Base-by-base conservation (phyloP, 2,797 vertebrate species). In the Chelon labrosus region DNA sequence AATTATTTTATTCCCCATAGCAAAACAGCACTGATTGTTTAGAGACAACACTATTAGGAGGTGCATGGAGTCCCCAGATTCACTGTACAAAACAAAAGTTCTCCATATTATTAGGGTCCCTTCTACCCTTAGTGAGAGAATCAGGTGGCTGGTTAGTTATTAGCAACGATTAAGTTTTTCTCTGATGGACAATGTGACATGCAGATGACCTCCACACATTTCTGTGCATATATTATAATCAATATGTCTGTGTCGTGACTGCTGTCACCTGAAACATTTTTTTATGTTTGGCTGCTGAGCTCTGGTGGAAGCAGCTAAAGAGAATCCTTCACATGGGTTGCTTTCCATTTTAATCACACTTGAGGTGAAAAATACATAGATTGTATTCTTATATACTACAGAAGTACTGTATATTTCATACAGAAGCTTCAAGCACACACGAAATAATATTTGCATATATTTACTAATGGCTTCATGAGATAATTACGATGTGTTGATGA, bases 211-310 rank as follows among this genome's bases (percentile, higher is more conserved):
- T n/a, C 20, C 13, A 61, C 25, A 37, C 61, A 60, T 27, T 27
- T 27, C 25, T 27, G 25, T 27, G 25, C 2, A 2, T 27, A 27
- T 27, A 57, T 58, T 51, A 73, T n/a, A 60, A 42, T 13, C 13
- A 12, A 41, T 13, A 41, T 12, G 81, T 38, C 27, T 37, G 50
- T 71, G 78, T 22, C 22, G 63, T 70, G 75, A 79, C 75, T 72
- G 78, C 64, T 71, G 77, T 83, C 67, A 75, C 60, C 72, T 75
- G 76, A 76, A 79, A 72, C 58, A 56, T 70, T 75, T 77, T 73
- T 71, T 37, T 86, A 84, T 86, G 83, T 84, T 86, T 90, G 87
- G 89, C 61, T 16, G 60, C 62, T 83, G 71, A 76, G 77, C 73
- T 66, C 61, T 47, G 67, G 25, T 46, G n/a, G 72, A 78, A 86